Evolutionary conservation across 2,888 invertebrate species (phyloP).

Genomic region (Hydroisotoma schaefferi): DNA sequence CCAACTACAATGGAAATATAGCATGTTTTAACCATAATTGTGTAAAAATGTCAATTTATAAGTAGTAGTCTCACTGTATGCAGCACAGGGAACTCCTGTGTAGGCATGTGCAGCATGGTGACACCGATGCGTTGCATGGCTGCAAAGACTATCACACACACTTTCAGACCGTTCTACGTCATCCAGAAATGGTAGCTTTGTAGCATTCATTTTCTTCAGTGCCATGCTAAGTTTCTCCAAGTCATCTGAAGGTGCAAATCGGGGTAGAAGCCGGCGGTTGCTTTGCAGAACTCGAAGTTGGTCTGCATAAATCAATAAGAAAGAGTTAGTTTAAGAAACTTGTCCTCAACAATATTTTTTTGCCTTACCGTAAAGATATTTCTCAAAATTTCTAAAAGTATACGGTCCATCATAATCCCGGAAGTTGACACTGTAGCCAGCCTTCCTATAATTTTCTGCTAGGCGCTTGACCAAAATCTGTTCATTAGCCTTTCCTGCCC

Average conservation of each 20-base stretch:
- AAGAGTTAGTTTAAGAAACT: not conserved
- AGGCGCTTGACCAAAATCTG: slow-evolving; percentile 81
- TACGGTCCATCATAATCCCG: slow-evolving; percentile 55
- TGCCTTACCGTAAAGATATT: slow-evolving; percentile 70
- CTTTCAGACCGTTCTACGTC: slow-evolving; percentile 42
- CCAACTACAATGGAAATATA: slow-evolving; percentile 21
- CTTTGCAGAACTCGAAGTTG: slow-evolving; percentile 66
- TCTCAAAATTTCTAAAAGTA: slow-evolving; percentile 66
- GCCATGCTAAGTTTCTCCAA: slow-evolving; percentile 51
- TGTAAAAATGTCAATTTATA: not conserved
- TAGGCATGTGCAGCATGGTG: slow-evolving; percentile 88
- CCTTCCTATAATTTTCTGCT: slow-evolving; percentile 76
- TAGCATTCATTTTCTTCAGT: slow-evolving; percentile 48
- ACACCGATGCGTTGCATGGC: slow-evolving; percentile 82
- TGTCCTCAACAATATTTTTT: not conserved
- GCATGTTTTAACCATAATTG: no score
- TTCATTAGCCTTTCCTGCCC: slow-evolving; percentile 83
- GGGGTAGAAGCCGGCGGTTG: slow-evolving; percentile 50
- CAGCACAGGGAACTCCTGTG: slow-evolving; percentile 81
- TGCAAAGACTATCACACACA: slow-evolving; percentile 76
- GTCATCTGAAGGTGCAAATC: slow-evolving; percentile 52
- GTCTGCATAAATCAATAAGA: slow-evolving; percentile 51
- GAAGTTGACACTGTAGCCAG: slow-evolving; percentile 66
- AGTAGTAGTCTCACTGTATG: slow-evolving; percentile 61
- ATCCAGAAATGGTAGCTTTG: slow-evolving; percentile 50